Evolutionary conservation across 2,888 invertebrate species (phyloP).

Genomic region (Aproaerema taeniolella): DNA sequence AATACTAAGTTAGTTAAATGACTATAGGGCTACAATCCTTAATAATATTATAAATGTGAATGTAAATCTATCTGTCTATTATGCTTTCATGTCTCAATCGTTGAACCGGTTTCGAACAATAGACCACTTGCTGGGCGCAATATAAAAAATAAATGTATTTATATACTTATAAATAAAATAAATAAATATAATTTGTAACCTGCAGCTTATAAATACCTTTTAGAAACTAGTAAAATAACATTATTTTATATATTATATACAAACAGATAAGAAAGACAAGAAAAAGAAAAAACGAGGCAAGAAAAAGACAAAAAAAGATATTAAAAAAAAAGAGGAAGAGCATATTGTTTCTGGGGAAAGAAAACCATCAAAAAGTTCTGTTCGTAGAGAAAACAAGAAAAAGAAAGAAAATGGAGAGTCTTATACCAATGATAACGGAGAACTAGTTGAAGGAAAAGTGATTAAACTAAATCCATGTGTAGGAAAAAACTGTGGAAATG

Average conservation of each 20-base stretch:
- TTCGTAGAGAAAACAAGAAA: not conserved
- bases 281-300: not conserved
- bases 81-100: not conserved
- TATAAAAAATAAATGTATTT: not conserved
- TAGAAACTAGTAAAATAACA: too few relatives aligned
- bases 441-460: not conserved
- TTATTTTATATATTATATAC: not conserved
- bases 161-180: not conserved
- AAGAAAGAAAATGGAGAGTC: slow-evolving; percentile 3
- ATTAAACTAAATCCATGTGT: not conserved
- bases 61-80: not conserved
- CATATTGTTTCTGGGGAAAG: not conserved
- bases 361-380: not conserved
- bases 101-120: not conserved
- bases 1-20: too few relatives aligned
- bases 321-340: not conserved
- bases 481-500: not conserved
- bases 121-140: not conserved
- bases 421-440: not conserved
- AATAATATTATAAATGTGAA: too few relatives aligned
- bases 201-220: too few relatives aligned
- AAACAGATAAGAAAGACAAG: not conserved
- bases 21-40: too few relatives aligned
- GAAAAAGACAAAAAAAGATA: not conserved
- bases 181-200: not conserved